A percentile compares a stretch with the other conserved stretches of the same genome.
These are phyloP conservation scores for Metacarcinus magister DNA, from an alignment of 2,888 invertebrate genomes.

Conservation along the genomic window DNA sequence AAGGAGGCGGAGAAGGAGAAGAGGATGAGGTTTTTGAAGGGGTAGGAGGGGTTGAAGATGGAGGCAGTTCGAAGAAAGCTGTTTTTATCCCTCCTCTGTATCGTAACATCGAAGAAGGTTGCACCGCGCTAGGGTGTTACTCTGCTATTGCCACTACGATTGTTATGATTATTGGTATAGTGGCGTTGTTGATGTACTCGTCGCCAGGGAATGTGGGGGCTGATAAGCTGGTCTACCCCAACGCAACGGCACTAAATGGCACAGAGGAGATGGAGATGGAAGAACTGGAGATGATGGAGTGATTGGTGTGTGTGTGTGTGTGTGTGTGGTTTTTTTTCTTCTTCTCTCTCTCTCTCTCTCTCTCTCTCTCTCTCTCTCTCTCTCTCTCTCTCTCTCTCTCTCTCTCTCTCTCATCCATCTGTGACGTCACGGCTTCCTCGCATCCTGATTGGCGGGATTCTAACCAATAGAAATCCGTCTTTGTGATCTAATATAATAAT, in stretches of 20 bases:
- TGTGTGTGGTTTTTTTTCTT: background rate
- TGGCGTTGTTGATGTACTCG: constrained; percentile 79
- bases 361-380: background rate
- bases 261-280: background rate
- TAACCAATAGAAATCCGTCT: too few species aligned
- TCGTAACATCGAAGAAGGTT: constrained; percentile 78
- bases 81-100: constrained; percentile 69
- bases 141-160: constrained; percentile 80
- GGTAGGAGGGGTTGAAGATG: background rate
- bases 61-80: background rate
- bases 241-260: background rate
- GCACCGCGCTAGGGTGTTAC: constrained; percentile 80
- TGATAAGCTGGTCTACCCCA: constrained; percentile 31
- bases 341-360: background rate
- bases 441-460: too few species aligned
- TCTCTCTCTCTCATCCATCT: background rate
- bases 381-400: constrained; percentile 35
- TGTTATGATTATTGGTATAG: constrained; percentile 78
- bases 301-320: constrained; percentile 33
- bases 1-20: constrained; percentile 55
- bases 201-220: constrained; percentile 73
- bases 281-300: background rate
- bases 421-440: background rate
- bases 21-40: background rate
- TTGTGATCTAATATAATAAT: too few species aligned